Percentiles rank a stretch among this genome's conserved stretches.
Evolutionary conservation across 2,797 vertebrate species (phyloP).

Genomic region (Malacoraja senta): DNA sequence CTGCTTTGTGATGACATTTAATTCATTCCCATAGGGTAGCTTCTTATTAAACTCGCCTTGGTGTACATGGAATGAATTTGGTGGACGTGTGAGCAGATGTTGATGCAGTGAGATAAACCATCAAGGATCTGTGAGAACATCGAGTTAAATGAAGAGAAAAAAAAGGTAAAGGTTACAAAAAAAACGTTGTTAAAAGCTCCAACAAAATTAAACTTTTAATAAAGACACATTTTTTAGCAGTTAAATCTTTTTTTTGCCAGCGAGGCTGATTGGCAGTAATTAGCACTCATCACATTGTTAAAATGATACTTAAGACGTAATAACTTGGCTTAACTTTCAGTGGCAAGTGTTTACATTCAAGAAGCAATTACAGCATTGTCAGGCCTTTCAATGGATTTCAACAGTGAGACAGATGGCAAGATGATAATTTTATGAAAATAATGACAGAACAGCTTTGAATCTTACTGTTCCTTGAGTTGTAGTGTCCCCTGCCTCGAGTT

Average conservation of each 20-base stretch:
- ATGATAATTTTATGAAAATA: neutral
- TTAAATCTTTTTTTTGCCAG: neutral
- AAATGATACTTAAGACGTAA: neutral
- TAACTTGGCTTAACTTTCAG: neutral
- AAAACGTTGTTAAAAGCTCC: neutral
- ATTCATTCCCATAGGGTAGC: neutral
- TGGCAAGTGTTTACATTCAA: neutral
- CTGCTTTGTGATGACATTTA: neutral
- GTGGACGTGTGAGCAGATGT: too few species aligned
- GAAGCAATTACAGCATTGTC: neutral
- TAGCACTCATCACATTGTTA: neutral
- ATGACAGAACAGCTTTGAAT: neutral
- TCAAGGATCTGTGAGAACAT: neutral
- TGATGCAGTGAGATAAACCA: neutral
- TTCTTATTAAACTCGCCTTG: neutral
- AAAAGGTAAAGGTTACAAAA: neutral
- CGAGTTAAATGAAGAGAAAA: too few species aligned
- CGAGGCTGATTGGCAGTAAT: neutral
- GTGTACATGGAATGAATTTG: neutral
- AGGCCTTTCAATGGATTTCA: neutral
- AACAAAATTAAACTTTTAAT: neutral
- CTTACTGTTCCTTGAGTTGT: too few species aligned
- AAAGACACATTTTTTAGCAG: neutral
- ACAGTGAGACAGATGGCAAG: neutral
- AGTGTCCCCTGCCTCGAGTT: too few species aligned